These are phyloP conservation scores for Atrichornis clamosus DNA, from an alignment of 2,113 vertebrate genomes.

Conservation along the genomic window DNA sequence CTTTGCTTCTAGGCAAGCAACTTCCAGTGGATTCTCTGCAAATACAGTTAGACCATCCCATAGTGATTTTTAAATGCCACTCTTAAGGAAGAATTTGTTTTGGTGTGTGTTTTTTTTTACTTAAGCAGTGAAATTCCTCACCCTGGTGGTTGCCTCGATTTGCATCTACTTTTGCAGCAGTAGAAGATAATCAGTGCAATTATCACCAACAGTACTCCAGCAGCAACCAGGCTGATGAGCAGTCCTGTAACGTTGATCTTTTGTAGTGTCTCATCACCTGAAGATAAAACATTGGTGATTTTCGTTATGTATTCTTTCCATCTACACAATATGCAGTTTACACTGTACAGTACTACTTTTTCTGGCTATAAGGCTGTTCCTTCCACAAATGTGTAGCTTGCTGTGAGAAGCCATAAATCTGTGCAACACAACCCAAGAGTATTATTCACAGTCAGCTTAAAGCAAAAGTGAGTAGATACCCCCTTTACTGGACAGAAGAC, in stretches of 20 bases:
- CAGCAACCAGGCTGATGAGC: conserved; percentile 84
- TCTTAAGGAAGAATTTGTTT: background rate
- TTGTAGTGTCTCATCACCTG: conserved; percentile 60
- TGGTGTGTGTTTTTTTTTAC: background rate
- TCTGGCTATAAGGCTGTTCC: background rate
- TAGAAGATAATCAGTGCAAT: conserved; percentile 82
- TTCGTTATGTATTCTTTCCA: background rate
- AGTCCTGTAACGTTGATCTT: conserved; percentile 85
- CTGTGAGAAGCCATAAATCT: background rate
- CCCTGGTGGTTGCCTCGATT: conserved; percentile 52
- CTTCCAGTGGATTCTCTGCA: background rate
- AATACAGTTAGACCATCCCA: background rate
- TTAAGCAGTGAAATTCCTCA: conserved; percentile 42
- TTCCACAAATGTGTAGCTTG: background rate
- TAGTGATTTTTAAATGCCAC: background rate
- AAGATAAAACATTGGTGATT: background rate
- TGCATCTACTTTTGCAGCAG: conserved; percentile 76
- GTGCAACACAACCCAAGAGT: background rate
- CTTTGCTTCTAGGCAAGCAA: background rate
- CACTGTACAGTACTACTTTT: background rate
- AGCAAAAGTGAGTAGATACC: background rate
- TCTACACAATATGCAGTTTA: background rate
- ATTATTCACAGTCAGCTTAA: background rate
- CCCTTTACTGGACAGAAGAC: background rate
- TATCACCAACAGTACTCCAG: conserved; percentile 80